These are phyloP conservation scores for Xylocopa sonorina DNA, from an alignment of 1,140 invertebrate species.

Conservation along the genomic window DNA sequence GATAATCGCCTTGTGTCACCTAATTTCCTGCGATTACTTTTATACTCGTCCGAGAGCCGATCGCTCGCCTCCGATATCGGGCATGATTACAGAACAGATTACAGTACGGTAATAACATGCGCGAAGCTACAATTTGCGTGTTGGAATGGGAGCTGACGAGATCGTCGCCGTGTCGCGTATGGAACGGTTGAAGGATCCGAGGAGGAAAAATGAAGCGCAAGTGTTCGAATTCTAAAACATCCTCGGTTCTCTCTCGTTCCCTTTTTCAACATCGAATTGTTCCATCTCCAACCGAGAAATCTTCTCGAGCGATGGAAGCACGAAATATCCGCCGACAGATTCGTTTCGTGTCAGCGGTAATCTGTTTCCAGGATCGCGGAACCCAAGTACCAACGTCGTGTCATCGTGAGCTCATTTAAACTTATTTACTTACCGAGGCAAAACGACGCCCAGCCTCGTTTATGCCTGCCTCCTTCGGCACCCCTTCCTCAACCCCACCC, in stretches of 20 bases:
- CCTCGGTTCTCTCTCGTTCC: neutral
- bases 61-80: constrained; percentile 16
- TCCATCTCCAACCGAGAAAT: no score
- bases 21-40: constrained; percentile 46
- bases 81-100: constrained; percentile 47
- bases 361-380: constrained; percentile 41
- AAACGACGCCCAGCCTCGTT: constrained; percentile 52
- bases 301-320: no score
- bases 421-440: constrained; percentile 72
- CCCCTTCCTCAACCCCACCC: neutral
- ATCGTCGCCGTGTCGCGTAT: constrained; percentile 6
- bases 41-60: neutral
- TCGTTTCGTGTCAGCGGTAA: constrained; percentile 34
- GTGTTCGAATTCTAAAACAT: neutral
- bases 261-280: neutral
- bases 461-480: constrained; percentile 19
- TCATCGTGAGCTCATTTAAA: constrained; percentile 64
- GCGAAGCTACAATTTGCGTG: constrained; percentile 11
- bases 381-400: constrained; percentile 19
- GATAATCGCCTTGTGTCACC: constrained; percentile 43
- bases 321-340: neutral
- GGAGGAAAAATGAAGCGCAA: no score
- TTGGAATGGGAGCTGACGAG: constrained; percentile 8
- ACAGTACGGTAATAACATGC: constrained; percentile 35
- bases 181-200: neutral